Conservation (phyloP, 2,113 vertebrate species). For the Tapirus terrestris region DNA sequence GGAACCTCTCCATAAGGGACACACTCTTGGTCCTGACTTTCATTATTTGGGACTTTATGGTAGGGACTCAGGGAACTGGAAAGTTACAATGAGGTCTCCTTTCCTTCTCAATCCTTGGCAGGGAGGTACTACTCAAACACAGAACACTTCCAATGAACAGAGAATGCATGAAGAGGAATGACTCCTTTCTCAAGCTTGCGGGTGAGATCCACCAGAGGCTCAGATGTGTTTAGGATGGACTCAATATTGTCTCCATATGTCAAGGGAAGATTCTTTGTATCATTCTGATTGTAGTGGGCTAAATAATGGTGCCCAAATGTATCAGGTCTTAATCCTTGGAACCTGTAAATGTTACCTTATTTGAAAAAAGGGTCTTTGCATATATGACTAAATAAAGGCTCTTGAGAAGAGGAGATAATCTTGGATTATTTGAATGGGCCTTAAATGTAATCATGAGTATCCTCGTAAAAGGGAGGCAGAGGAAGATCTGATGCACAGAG, state of each 20-base stretch:
- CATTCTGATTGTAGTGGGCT: background rate
- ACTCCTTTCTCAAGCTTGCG: background rate
- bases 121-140: background rate
- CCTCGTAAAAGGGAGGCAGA: background rate
- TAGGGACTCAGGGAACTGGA: background rate
- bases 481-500: background rate
- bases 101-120: background rate
- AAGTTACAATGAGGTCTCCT: background rate
- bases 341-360: background rate
- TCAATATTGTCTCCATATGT: background rate
- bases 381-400: background rate
- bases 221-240: too few species aligned
- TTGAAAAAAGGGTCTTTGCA: background rate
- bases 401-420: background rate
- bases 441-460: background rate
- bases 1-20: background rate
- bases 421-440: background rate
- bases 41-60: background rate
- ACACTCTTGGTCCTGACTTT: background rate
- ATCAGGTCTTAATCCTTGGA: background rate
- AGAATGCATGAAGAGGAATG: background rate
- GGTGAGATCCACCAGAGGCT: background rate
- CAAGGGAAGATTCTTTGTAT: background rate
- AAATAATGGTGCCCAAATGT: background rate
- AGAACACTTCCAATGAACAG: background rate